These are phyloP conservation scores for Orussus abietinus DNA, from an alignment of 1,140 invertebrate species.

Conservation along the genomic window DNA sequence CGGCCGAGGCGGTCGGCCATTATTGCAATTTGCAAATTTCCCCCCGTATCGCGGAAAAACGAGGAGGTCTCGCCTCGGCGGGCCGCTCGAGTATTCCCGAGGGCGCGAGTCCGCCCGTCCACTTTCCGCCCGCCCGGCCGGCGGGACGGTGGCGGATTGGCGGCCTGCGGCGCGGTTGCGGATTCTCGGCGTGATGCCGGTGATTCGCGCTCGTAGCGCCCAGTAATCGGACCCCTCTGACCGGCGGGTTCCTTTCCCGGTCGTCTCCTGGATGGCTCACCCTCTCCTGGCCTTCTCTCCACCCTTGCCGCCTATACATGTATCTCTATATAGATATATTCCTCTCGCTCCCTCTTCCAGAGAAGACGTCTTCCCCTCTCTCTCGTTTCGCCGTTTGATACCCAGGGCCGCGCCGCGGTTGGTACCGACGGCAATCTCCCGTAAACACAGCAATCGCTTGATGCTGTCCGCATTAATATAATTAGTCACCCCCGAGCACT, in stretches of 20 bases:
- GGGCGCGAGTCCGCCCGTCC: not conserved
- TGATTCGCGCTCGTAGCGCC: conserved; percentile 52
- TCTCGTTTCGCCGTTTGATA: conserved; percentile 19
- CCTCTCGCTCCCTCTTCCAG: conserved; percentile 14
- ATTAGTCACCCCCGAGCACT: conserved; percentile 53
- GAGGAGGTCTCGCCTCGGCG: conserved; percentile 10
- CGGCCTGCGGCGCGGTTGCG: conserved; percentile 50
- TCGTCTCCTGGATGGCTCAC: not conserved
- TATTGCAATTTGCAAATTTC: conserved; percentile 47
- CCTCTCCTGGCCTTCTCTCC: not conserved
- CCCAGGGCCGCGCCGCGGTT: conserved; percentile 1
- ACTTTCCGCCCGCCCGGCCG: no score
- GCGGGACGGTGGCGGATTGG: conserved; percentile 49
- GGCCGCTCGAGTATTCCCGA: not conserved
- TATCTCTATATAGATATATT: not conserved
- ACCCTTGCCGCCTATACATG: not conserved
- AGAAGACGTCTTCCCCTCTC: conserved; percentile 12
- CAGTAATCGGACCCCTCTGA: conserved; percentile 46
- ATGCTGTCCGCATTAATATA: conserved; percentile 54
- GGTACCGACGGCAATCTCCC: conserved; percentile 35
- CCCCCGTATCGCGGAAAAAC: conserved; percentile 31
- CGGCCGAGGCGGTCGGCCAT: conserved; percentile 28
- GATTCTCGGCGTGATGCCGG: conserved; percentile 52
- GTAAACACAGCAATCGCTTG: conserved; percentile 53
- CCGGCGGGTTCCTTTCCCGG: conserved; percentile 40